Percentiles rank a stretch among this genome's conserved stretches.
Evolutionary conservation across 2,113 vertebrate genomes (phyloP).

Genomic region (Microcebus griseorufus): DNA sequence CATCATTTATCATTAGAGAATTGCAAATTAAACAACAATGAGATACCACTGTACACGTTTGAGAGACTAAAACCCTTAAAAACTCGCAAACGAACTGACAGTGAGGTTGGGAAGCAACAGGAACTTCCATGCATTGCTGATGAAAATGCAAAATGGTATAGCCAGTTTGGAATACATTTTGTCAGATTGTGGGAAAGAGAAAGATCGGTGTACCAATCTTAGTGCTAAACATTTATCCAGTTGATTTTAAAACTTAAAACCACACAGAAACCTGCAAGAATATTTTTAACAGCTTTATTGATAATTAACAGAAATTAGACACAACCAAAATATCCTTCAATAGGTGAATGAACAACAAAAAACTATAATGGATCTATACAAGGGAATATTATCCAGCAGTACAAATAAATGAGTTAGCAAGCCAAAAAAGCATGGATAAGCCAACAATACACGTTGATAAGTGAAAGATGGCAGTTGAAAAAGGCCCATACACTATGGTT

Average conservation of each 20-base stretch:
- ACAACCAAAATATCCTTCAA: not conserved
- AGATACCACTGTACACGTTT: not conserved
- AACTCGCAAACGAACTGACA: not conserved
- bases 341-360: not conserved
- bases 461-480: not conserved
- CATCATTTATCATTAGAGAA: not conserved
- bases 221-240: not conserved
- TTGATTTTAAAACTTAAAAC: not conserved
- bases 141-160: not conserved
- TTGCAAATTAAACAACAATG: not conserved
- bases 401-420: not conserved
- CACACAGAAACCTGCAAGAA: not conserved
- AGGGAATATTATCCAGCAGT: not conserved
- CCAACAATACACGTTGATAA: not conserved
- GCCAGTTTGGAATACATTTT: not conserved
- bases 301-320: not conserved
- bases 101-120: not conserved
- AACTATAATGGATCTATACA: not conserved
- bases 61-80: not conserved
- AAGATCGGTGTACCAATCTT: not conserved
- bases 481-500: not conserved
- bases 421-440: not conserved
- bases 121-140: not conserved
- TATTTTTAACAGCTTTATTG: not conserved
- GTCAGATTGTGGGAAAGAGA: not conserved